These are phyloP conservation scores for Sapayoa aenigma DNA, from an alignment of 2,113 vertebrate species.

Conservation along the genomic window DNA sequence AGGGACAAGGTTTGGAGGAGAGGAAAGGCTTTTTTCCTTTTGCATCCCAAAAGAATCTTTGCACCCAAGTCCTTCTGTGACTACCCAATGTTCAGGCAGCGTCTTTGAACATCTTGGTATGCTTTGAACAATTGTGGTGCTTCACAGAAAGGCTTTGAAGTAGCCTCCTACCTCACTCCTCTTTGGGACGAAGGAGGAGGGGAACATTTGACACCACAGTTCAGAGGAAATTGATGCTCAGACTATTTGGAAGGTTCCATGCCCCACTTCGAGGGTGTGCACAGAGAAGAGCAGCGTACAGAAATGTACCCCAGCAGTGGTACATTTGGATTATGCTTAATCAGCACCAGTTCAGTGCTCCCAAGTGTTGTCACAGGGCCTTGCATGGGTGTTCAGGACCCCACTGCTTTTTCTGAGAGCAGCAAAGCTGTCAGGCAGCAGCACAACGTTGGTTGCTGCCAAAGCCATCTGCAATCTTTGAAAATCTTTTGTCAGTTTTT, in stretches of 20 bases:
- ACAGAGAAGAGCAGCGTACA: not conserved
- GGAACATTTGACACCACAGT: not conserved
- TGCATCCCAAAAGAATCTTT: not conserved
- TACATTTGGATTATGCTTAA: not conserved
- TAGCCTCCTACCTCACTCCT: fast-evolving
- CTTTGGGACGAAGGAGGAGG: not conserved
- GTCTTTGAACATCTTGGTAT: too few relatives aligned
- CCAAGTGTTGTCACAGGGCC: not conserved
- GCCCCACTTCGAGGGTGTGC: not conserved
- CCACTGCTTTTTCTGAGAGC: not conserved
- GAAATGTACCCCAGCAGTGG: not conserved
- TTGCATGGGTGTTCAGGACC: not conserved
- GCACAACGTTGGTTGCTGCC: fast-evolving
- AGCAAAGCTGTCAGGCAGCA: not conserved
- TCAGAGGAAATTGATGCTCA: not conserved
- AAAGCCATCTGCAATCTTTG: not conserved
- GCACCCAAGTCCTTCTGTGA: not conserved
- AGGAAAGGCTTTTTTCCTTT: not conserved
- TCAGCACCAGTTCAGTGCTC: not conserved
- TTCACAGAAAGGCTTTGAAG: not conserved
- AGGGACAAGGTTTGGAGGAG: not conserved
- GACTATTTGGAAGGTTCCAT: not conserved
- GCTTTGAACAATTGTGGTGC: not conserved
- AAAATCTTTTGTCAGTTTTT: not conserved
- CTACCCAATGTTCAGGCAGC: not conserved